These are phyloP conservation scores for Jaculus jaculus DNA, from an alignment of 2,113 vertebrate genomes.

Conservation along the genomic window DNA sequence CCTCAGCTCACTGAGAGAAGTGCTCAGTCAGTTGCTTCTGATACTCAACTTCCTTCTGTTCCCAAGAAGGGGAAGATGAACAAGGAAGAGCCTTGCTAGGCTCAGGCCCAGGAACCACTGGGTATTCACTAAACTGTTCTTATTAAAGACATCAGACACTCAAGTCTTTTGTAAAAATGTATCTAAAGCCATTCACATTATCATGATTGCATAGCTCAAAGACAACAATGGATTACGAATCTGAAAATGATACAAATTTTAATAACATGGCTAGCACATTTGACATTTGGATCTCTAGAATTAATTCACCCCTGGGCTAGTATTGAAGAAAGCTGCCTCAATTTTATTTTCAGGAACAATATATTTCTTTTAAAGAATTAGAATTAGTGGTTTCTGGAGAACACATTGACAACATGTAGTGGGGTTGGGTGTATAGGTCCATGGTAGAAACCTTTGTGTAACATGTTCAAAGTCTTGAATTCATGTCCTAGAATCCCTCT, in stretches of 20 bases:
- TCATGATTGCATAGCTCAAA: background rate
- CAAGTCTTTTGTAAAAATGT: background rate
- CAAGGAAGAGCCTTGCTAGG: background rate
- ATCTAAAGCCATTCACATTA: background rate
- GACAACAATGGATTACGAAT: background rate
- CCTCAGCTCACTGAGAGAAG: background rate
- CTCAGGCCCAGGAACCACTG: background rate
- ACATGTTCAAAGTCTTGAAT: background rate
- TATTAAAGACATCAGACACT: background rate
- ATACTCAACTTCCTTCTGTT: background rate
- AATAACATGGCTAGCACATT: background rate
- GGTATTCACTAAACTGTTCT: background rate
- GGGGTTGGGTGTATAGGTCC: background rate
- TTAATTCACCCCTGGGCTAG: background rate
- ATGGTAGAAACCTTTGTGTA: background rate
- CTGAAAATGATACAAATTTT: background rate
- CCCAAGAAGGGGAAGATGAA: background rate
- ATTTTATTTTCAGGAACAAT: background rate
- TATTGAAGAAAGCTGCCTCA: background rate
- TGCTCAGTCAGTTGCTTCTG: background rate
- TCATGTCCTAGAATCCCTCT: background rate
- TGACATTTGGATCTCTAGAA: background rate
- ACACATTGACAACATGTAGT: background rate
- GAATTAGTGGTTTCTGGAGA: background rate
- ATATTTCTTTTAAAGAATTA: background rate